Base-by-base conservation (phyloP, 2,888 invertebrate species). In the Euzetes globulus region DNA sequence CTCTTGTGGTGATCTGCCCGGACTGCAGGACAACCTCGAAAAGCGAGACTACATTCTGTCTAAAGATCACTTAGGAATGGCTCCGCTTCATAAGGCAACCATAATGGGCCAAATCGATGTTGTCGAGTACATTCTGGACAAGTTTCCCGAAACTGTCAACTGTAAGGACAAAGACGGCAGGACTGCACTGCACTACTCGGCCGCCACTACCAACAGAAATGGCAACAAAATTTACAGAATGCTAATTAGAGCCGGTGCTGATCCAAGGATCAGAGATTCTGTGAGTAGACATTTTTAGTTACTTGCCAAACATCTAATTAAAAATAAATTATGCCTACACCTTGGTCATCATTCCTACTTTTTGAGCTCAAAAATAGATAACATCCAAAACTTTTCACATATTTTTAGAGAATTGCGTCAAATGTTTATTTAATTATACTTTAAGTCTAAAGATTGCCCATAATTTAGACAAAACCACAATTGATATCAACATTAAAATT, bases 161-260 rank as follows among this genome's bases (percentile, higher is more conserved):
- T 80, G 81, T 47, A 80, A 81, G 52, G 84, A 84, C 77, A 77
- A 82, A 81, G 80, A 81, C 22, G 80, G 80, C 1, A 86, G 92
- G 79, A 92, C 92, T n/a, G 89, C 94, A 0, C 85, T 94, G 77
- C 94, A 94, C 83, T 94, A 93, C 81, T 91, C 93, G 1, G 91
- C 92, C 2, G 78, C 79, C 70, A 79, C 80, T 27, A 78, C 79
- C 22, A 77, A 80, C 27, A 76, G 79, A 63, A 78, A 79, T 71
- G 78, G 78, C 0, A 77, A 78, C 22, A 75, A 76, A 19, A 78
- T 78, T 13, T 82, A 80, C 75, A 79, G 79, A 47, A 76, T 80
- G 45, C 75, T 82, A 15, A 60, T 80, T 11, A 77, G 78, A 73
- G 78, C 80, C 72, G 82, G 82, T 0, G 81, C 81, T 29, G 79